Percentiles rank a stretch among this genome's conserved stretches.
Evolutionary conservation across 1,140 invertebrate genomes (phyloP).

Genomic region (Caenorhabditis remanei): DNA sequence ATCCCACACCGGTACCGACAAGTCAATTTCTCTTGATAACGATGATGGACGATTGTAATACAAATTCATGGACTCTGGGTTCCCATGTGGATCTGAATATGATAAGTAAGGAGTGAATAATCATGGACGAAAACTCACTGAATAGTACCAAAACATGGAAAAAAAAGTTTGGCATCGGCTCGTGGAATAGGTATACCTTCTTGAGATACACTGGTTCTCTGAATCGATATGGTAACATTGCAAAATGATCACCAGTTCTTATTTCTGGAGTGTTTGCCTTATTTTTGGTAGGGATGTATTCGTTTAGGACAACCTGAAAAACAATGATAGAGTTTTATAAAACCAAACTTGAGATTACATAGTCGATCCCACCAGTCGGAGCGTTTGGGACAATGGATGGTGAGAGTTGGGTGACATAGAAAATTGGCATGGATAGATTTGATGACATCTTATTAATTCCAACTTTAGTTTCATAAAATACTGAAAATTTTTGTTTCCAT

Average conservation of each 20-base stretch:
- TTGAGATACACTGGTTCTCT: slow-evolving; percentile 66
- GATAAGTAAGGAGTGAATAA: background rate
- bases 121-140: slow-evolving; percentile 54
- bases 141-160: slow-evolving; percentile 66
- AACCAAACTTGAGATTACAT: slow-evolving; percentile 18
- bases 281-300: slow-evolving; percentile 61
- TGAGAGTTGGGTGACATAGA: slow-evolving; percentile 68
- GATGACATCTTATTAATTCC: slow-evolving; percentile 68
- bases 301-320: slow-evolving; percentile 66
- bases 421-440: slow-evolving; percentile 68
- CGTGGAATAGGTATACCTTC: slow-evolving; percentile 62
- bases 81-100: slow-evolving; percentile 66
- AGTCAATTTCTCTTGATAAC: slow-evolving; percentile 63
- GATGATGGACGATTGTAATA: slow-evolving; percentile 69
- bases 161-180: slow-evolving; percentile 64
- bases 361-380: slow-evolving; percentile 65
- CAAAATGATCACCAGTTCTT: slow-evolving; percentile 67
- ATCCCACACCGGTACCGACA: slow-evolving; percentile 68
- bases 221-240: slow-evolving; percentile 66
- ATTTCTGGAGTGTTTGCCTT: slow-evolving; percentile 65
- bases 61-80: slow-evolving; percentile 69
- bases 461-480: slow-evolving; percentile 68
- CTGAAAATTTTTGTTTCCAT: slow-evolving; percentile 57
- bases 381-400: slow-evolving; percentile 66
- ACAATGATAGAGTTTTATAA: background rate